These are phyloP conservation scores for Aldabrachelys gigantea DNA, from an alignment of 2,113 vertebrate genomes.

Conservation along the genomic window DNA sequence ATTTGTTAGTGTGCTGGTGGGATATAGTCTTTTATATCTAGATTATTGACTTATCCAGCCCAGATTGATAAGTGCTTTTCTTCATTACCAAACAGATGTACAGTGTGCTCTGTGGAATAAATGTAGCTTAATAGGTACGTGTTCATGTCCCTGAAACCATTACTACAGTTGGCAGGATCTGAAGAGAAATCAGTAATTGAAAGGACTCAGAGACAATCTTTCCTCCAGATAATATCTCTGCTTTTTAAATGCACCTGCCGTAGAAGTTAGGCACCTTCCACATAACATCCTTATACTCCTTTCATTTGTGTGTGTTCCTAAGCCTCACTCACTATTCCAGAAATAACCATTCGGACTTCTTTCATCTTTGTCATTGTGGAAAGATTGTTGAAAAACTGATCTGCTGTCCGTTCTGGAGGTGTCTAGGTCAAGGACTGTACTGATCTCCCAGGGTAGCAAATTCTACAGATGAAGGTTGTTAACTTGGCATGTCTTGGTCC, in stretches of 20 bases:
- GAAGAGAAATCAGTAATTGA: neutral
- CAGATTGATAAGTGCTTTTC: neutral
- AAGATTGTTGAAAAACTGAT: neutral
- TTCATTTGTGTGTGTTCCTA: neutral
- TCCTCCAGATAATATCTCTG: neutral
- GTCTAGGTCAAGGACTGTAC: neutral
- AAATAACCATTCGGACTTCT: neutral
- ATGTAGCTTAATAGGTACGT: neutral
- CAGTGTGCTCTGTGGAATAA: neutral
- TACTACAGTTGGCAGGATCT: neutral
- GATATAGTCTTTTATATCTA: neutral
- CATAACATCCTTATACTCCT: neutral
- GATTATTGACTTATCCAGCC: neutral
- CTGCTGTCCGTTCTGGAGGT: too few relatives aligned
- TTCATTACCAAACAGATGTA: neutral
- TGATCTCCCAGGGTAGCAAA: neutral
- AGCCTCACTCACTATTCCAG: neutral
- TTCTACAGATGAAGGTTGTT: neutral
- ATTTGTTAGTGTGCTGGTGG: neutral
- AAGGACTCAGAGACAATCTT: neutral
- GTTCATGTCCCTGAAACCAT: neutral
- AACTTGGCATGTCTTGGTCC: neutral
- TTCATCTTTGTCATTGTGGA: neutral
- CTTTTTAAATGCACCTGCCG: too few relatives aligned
- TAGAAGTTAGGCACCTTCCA: neutral